phyloP scores from a whole-genome alignment of 2,797 vertebrate genomes.

The Heteromormyrus szaboi region DNA sequence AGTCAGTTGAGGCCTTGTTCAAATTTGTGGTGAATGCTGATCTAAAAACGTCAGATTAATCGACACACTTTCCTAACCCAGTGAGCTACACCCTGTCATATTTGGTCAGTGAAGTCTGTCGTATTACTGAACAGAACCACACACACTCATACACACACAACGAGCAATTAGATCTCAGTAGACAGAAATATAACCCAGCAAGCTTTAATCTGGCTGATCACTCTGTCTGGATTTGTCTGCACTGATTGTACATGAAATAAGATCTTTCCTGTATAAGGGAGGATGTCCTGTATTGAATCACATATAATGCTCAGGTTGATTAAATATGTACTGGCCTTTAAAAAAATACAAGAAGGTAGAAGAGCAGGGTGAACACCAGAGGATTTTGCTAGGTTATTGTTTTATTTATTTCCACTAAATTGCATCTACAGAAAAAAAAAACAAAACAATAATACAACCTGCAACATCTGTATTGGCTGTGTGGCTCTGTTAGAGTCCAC shows the following conservation, averaged over 20 bases:
- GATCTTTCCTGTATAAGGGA: constrained; percentile 12
- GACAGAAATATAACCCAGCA: neutral
- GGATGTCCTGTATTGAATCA: neutral
- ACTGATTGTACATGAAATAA: constrained; percentile 14
- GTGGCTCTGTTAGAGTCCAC: neutral
- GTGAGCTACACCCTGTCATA: neutral
- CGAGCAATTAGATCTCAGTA: neutral
- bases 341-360: neutral
- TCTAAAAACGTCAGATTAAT: neutral
- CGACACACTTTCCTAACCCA: neutral
- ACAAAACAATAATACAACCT: neutral
- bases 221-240: neutral
- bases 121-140: neutral
- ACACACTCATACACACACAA: neutral
- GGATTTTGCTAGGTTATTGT: neutral
- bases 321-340: constrained; percentile 7
- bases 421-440: neutral
- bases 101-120: neutral
- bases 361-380: neutral
- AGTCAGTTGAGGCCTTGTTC: neutral
- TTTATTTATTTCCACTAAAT: neutral
- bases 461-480: neutral
- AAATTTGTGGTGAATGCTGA: neutral
- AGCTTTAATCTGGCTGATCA: neutral
- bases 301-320: constrained; percentile 11